These are phyloP conservation scores for Poeciliopsis paucimaculata DNA, from an alignment of 2,797 vertebrate species.

Conservation along the genomic window DNA sequence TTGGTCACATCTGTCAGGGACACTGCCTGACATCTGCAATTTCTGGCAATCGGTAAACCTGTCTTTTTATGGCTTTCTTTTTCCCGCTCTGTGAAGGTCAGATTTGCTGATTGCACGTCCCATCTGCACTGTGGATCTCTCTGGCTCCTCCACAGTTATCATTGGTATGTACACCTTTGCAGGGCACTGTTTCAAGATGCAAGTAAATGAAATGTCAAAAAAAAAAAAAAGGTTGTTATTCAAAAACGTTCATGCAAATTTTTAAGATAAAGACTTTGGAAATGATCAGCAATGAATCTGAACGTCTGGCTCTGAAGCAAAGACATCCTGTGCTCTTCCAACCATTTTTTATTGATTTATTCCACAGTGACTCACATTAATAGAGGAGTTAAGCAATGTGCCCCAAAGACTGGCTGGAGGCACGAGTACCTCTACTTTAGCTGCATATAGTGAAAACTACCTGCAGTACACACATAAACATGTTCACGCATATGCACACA, in stretches of 20 bases:
- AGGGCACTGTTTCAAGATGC: neutral
- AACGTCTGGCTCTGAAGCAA: neutral
- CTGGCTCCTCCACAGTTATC: neutral
- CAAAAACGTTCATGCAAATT: neutral
- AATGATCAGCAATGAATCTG: neutral
- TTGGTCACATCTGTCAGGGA: neutral
- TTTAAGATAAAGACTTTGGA: neutral
- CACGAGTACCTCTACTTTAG: constrained; percentile 29
- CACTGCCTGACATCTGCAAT: neutral
- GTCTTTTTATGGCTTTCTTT: neutral
- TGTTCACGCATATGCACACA: constrained; percentile 26
- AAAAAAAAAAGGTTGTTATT: neutral
- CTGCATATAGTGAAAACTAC: constrained; percentile 19
- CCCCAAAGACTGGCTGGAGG: constrained; percentile 13
- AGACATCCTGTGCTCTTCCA: neutral
- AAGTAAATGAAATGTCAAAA: neutral
- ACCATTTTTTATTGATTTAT: neutral
- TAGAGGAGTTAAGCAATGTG: constrained; percentile 1
- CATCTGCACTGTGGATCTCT: neutral
- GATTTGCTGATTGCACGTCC: neutral
- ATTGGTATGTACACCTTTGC: neutral
- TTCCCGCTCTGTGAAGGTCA: neutral
- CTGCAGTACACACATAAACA: constrained; percentile 14
- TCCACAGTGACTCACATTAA: neutral
- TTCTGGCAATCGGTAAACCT: neutral